Base-by-base conservation (phyloP, 2,113 vertebrate genomes). In the Butorides virescens region DNA sequence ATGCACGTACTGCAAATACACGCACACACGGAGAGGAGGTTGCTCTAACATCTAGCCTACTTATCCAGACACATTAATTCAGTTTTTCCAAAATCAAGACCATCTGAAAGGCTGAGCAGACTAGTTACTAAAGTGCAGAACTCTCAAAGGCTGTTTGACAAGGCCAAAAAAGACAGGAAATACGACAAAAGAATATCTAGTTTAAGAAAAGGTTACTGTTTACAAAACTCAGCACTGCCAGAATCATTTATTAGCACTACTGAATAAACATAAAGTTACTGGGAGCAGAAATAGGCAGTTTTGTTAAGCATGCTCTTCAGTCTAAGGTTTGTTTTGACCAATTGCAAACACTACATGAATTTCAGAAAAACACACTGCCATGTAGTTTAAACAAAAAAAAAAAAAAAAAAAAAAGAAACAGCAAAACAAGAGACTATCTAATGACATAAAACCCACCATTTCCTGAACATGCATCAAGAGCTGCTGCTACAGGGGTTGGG, bases 401-500 rank as follows among this genome's bases (percentile, higher is more conserved):
- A 95, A 72, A 91, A 46, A 34, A 39, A 65, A 47, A 25, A 15
- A 26, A 52, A 49, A 52, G 26, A 52, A 16, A 27, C 92, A 97
- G 81, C 97, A 95, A 94, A 93, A 92, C 70, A 94, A 96, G 83
- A 97, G 72, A 98, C 97, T 82, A 91, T 97, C 97, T 97, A 97
- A 97, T 72, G 96, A 98, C 95, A 90, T 83, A 88, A 96, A 97
- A 99, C 99, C 99, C 99, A 99, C 99, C 99, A 99, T 99, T 99
- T 99, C 99, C 99, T 98, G 98, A 99, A 98, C 99, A 99, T 97
- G 99, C 99, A 99, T 99, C 99, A 98, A 98, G 98, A 88, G 98
- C 98, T 95, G 98, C 98, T 93, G 99, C 98, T 98, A 99, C 99
- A 58, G 99, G 98, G 98, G 98, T 97, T 93, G 98, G 98, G 89